Conservation (phyloP, 2,888 invertebrate genomes). For the Acutogordius australiensis region DNA sequence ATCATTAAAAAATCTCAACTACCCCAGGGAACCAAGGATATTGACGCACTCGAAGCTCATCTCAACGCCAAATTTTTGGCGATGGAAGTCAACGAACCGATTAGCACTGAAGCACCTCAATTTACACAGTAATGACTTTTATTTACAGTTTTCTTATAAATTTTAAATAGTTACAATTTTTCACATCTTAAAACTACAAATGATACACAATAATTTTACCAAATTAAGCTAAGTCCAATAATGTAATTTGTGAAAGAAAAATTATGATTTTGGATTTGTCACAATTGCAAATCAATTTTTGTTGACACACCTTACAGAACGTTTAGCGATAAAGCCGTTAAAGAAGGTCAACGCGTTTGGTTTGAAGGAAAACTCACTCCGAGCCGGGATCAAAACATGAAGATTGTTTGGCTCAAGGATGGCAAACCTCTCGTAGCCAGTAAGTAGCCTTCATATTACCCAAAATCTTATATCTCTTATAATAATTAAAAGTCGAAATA, state of each 20-base stretch:
- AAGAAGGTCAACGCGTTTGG: not conserved
- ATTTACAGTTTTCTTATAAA: no score
- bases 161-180: no score
- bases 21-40: not conserved
- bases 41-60: not conserved
- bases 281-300: not conserved
- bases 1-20: not conserved
- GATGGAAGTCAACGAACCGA: not conserved
- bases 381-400: not conserved
- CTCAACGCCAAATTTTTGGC: not conserved
- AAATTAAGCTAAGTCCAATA: no score
- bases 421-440: not conserved
- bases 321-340: not conserved
- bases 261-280: not conserved
- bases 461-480: no score
- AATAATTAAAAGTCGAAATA: no score
- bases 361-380: not conserved
- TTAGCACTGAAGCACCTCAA: not conserved
- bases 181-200: no score
- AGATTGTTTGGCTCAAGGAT: constrained; percentile 1
- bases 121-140: no score
- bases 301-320: no score
- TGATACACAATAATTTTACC: no score
- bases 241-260: no score
- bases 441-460: no score